A percentile compares a stretch with the other conserved stretches of the same genome.
Conservation (phyloP, 2,797 vertebrate genomes). For the Manis javanica region DNA sequence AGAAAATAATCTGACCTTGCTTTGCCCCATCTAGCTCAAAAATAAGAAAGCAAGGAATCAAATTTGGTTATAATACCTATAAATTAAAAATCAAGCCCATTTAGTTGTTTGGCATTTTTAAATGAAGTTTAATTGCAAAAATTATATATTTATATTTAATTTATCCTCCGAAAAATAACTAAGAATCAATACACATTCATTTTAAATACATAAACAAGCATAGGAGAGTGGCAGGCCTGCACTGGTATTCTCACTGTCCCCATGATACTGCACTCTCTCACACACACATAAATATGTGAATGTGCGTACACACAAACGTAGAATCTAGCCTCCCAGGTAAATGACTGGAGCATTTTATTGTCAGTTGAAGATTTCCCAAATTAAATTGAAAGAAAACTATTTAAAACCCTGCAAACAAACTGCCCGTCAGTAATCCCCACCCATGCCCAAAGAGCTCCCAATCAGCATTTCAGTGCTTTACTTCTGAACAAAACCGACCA, state of each 20-base stretch:
- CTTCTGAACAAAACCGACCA: not conserved
- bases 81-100: not conserved
- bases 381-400: not conserved
- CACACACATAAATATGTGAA: not conserved
- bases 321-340: not conserved
- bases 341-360: not conserved
- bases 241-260: not conserved
- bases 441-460: not conserved
- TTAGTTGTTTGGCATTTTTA: not conserved
- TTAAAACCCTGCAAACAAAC: not conserved
- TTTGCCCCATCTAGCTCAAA: not conserved
- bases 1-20: not conserved
- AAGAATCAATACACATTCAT: not conserved
- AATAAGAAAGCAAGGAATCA: not conserved
- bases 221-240: not conserved
- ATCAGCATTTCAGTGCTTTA: not conserved
- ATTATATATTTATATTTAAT: not conserved
- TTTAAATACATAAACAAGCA: not conserved
- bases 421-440: not conserved
- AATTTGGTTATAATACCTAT: not conserved
- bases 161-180: not conserved
- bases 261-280: not conserved
- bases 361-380: not conserved
- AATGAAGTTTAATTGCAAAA: not conserved
- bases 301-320: not conserved